Evolutionary conservation across 2,888 invertebrate genomes (phyloP), one percentile per base, ranked within the genome.

Genomic region (Epinotia ramella): DNA sequence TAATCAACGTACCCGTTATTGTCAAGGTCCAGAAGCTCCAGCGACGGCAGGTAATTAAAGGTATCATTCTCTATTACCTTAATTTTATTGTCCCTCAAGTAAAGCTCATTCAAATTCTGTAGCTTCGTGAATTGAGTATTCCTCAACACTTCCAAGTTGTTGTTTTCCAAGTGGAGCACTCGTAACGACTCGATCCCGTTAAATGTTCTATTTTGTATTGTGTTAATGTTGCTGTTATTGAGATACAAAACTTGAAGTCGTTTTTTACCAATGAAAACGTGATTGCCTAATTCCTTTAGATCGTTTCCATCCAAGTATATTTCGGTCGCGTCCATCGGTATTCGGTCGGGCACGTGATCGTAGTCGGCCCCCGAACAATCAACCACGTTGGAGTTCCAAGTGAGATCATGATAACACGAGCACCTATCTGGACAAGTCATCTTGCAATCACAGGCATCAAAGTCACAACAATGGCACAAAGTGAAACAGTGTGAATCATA

Each of bases 261-360:
- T 90, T 97, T 97, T 92, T 97, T 97, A 78, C 97, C 98, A 87
- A 98, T 97, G 91, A 98, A 98, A 87, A 97, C 97, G 95, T 97
- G 97, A 93, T 97, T 97, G 84, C 96, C 96, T 80, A 98, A 95
- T 85, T 97, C 96, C 81, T 96, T 96, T 79, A 98, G 95, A 88
- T 96, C 95, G 90, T 97, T 97, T 79, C 97, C 97, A 89, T 97
- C 97, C 84, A 98, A 95, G 92, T 97, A 97, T 84, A 98, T 96
- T 93, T 97, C 97, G 82, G 98, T 98, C 82, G 97, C 97, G 91
- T 98, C 97, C 97, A 98, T 98, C 77, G 98, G 98, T 84, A 98
- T 96, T 87, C 96, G 95, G 81, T 96, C 96, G 66, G 97, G 97
- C 79, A 97, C 96, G 88, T 95, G 95, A 85, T 96, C 96, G 91